Percentiles rank a stretch among this genome's conserved stretches.
Conservation (phyloP, 2,797 vertebrate species). For the Allenopithecus nigroviridis region DNA sequence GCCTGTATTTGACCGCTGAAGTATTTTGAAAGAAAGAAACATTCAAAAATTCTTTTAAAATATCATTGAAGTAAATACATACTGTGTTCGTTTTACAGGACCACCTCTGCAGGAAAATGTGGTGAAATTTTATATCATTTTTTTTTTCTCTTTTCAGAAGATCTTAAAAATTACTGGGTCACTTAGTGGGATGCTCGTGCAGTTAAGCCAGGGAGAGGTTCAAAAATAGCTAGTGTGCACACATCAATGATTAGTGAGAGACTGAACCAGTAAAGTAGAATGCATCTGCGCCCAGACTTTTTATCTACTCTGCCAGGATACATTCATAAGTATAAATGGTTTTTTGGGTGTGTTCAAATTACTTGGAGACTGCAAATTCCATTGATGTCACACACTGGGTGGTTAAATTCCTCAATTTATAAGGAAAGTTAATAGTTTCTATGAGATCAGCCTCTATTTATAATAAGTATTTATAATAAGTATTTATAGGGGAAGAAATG, state of each 20-base stretch:
- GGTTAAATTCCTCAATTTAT: not conserved
- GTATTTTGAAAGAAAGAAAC: not conserved
- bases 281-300: not conserved
- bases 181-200: not conserved
- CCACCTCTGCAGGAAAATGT: not conserved
- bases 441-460: conserved; percentile 14
- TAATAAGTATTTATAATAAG: not conserved
- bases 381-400: conserved; percentile 31
- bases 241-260: not conserved
- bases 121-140: not conserved
- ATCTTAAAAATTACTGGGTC: not conserved
- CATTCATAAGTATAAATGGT: not conserved
- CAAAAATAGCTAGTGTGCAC: accelerated
- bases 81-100: not conserved
- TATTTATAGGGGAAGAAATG: not conserved
- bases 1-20: not conserved
- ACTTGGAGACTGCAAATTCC: not conserved
- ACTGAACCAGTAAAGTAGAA: not conserved
- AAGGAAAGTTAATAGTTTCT: not conserved
- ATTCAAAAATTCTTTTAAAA: not conserved
- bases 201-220: not conserved
- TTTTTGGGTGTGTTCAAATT: conserved; percentile 29
- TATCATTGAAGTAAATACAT: not conserved
- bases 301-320: not conserved
- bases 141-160: not conserved